phyloP scores from a whole-genome alignment of 2,113 vertebrate species.

The Grantiella picta region DNA sequence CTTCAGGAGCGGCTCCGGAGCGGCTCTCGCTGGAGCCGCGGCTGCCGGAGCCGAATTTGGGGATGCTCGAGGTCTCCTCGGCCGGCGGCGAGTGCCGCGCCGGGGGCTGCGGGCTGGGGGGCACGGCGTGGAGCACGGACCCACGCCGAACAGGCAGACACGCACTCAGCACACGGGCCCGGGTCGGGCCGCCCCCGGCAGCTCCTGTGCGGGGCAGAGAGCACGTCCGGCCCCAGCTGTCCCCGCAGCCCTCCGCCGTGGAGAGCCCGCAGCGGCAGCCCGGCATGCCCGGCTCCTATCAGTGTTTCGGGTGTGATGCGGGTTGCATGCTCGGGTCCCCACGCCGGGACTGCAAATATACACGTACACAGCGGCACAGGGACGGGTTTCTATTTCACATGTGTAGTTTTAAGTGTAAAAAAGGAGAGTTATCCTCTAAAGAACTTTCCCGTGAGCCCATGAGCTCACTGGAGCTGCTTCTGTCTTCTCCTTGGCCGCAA shows the following conservation, averaged over 20 bases:
- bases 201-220: background rate
- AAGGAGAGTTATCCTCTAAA: background rate
- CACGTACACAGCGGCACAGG: no score
- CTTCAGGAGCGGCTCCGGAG: background rate
- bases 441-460: background rate
- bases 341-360: fast-evolving
- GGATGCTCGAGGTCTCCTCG: background rate
- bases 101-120: background rate
- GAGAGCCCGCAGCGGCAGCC: background rate
- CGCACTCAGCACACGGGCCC: background rate
- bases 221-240: background rate
- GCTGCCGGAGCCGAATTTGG: background rate
- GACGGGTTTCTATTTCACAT: background rate
- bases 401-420: background rate
- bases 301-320: fast-evolving
- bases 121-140: background rate
- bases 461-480: background rate
- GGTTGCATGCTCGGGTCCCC: background rate
- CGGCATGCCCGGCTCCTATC: background rate
- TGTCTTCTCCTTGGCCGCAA: background rate
- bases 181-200: background rate
- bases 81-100: no score
- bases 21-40: background rate
- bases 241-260: fast-evolving
- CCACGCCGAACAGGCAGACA: background rate